A percentile compares a stretch with the other conserved stretches of the same genome.
phyloP scores from a whole-genome alignment of 2,797 vertebrate species.

The Rhincodon typus region DNA sequence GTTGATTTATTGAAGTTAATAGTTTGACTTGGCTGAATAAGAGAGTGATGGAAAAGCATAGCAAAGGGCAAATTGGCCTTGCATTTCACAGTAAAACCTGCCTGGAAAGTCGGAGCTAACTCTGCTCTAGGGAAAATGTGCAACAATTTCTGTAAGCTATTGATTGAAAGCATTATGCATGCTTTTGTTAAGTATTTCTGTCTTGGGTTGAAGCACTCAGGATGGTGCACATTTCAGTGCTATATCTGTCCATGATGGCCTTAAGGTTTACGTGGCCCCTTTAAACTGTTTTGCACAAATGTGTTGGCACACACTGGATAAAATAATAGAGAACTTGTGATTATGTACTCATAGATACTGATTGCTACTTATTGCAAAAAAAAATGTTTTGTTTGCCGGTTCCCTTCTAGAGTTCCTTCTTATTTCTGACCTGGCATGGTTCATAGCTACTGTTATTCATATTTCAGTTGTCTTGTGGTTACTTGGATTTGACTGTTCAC shows the following conservation, averaged over 20 bases:
- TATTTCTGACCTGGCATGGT: background rate
- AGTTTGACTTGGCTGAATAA: background rate
- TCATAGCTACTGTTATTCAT: background rate
- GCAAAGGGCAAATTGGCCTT: background rate
- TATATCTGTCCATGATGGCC: background rate
- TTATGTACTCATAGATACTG: background rate
- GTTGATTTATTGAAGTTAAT: background rate
- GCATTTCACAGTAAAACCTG: background rate
- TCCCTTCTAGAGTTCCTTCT: background rate
- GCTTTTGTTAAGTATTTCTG: background rate
- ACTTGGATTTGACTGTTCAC: background rate
- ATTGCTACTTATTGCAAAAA: background rate
- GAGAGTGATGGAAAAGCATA: background rate
- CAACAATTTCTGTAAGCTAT: background rate
- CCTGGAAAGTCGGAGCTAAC: background rate
- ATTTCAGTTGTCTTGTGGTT: constrained; percentile 11
- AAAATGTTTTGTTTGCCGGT: background rate
- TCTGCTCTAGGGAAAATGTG: background rate
- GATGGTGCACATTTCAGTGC: background rate
- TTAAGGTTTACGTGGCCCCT: background rate
- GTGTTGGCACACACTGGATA: background rate
- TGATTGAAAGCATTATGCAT: background rate
- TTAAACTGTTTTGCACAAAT: background rate
- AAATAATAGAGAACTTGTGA: background rate
- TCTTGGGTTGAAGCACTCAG: background rate